Conservation (phyloP, 2,113 vertebrate genomes). For the Chlamydotis undulata region DNA sequence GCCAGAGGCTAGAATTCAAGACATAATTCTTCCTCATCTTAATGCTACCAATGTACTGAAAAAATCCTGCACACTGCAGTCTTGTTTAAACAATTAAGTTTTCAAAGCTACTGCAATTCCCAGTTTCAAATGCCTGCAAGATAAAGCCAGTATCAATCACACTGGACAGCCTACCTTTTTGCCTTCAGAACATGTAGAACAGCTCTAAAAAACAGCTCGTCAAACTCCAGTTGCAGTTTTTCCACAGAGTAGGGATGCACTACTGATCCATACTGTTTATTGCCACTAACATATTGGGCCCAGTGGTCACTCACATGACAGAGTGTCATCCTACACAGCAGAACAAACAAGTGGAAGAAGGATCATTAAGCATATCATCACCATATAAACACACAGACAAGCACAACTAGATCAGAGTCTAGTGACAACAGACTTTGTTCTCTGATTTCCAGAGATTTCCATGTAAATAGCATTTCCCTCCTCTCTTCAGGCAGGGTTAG, state of each 20-base stretch:
- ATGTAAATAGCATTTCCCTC: not conserved
- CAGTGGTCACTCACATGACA: constrained; percentile 96
- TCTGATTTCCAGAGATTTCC: not conserved
- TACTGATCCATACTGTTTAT: constrained; percentile 53
- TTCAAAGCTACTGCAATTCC: not conserved
- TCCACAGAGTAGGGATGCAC: constrained; percentile 84
- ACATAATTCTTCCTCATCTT: not conserved
- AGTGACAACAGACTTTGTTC: not conserved
- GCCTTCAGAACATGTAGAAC: constrained; percentile 93
- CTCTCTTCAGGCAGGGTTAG: not conserved
- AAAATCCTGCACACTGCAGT: not conserved
- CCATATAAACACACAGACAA: not conserved
- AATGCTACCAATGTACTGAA: not conserved
- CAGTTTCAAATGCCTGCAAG: not conserved
- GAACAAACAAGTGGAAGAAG: not conserved
- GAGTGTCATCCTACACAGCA: constrained; percentile 84
- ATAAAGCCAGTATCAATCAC: not conserved
- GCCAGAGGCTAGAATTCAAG: not conserved
- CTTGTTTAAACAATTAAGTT: not conserved
- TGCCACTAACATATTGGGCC: constrained; percentile 85
- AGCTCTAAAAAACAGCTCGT: constrained; percentile 92
- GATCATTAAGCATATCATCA: not conserved
- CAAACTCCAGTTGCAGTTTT: constrained; percentile 93
- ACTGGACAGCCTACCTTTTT: constrained; percentile 82
- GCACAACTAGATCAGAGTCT: not conserved